phyloP scores from a whole-genome alignment of 2,113 vertebrate species.

The Pterocles orientalis region DNA sequence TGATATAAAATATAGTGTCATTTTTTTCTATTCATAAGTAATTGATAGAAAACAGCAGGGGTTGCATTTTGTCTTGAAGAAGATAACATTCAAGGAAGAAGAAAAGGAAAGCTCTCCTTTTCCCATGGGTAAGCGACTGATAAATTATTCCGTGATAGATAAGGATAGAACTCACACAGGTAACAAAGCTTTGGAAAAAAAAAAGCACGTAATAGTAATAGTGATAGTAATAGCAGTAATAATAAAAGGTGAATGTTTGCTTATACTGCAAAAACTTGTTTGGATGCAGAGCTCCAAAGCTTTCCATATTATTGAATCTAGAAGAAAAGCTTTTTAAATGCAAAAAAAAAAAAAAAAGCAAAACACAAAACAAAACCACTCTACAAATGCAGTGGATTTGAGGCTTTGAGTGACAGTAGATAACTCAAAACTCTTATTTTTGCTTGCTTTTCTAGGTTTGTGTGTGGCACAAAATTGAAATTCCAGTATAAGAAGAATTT shows the following conservation, averaged over 20 bases:
- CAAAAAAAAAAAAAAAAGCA: not conserved
- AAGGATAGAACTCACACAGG: not conserved
- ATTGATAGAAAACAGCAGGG: slow-evolving; percentile 40
- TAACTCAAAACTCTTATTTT: not conserved
- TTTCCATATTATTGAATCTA: not conserved
- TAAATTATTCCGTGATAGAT: slow-evolving; percentile 12
- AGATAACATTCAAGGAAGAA: slow-evolving; percentile 40
- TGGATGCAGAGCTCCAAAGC: not conserved
- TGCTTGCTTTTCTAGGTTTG: not conserved
- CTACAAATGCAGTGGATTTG: not conserved
- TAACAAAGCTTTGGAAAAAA: not conserved
- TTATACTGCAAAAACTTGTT: not conserved
- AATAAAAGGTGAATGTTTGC: not conserved
- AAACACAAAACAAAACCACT: not conserved
- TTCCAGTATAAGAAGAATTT: not conserved
- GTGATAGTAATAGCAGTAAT: not conserved
- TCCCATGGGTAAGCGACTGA: not conserved
- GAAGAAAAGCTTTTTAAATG: not conserved
- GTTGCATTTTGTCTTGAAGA: not conserved
- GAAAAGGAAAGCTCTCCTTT: not conserved
- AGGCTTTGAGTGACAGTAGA: not conserved
- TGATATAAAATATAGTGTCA: not conserved
- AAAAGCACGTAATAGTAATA: not conserved
- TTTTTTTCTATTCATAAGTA: not conserved
- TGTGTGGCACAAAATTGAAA: not conserved